Evolutionary conservation across 2,113 vertebrate genomes (phyloP), one percentile per base, ranked within the genome.

Genomic region (Chaetorhynchus papuensis): DNA sequence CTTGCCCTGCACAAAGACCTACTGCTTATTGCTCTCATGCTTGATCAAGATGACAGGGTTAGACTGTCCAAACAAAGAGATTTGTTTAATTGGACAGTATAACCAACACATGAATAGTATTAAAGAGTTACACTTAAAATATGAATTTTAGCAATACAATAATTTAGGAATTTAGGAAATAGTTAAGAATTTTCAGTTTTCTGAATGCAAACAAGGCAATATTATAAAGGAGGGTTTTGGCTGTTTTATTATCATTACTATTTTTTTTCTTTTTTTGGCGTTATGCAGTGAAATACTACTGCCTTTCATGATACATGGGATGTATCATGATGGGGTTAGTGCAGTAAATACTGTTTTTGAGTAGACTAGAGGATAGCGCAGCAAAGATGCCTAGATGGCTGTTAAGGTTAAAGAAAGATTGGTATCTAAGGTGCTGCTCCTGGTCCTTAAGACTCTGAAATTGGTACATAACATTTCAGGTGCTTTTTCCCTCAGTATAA

Each of bases 221-320:
- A 52, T 0, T 57, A 26, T 27, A 47, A 35, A 49, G 6, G 20
- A 3, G 0, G 14, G 8, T n/a, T 66, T 13, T 30, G 37, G 7
- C 11, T 71, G 26, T 15, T 59, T 49, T 31, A 10, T 61, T 16
- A 12, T 26, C 24, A 3, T 26, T 52, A 17, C 16, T 21, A 26
- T 5, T 20, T 44, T 17, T 9, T 18, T 30, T 45, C 2, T 2
- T 37, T 8, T 84, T 69, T 76, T 2, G 6, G 5, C 31, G 56
- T 80, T 49, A 60, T 6, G 2, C 15, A 47, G 15, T 42, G 33
- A 74, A 84, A 78, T 30, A 11, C 13, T 83, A 17, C 18, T 50
- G 39, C 18, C 28, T 61, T 21, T 84, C 35, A 27, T 33, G 5
- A 33, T 54, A 12, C 4, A 10, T 11, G 9, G 6, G 8, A 1